Base-by-base conservation (phyloP, 2,888 invertebrate species). In the Agrenia bidenticulata region DNA sequence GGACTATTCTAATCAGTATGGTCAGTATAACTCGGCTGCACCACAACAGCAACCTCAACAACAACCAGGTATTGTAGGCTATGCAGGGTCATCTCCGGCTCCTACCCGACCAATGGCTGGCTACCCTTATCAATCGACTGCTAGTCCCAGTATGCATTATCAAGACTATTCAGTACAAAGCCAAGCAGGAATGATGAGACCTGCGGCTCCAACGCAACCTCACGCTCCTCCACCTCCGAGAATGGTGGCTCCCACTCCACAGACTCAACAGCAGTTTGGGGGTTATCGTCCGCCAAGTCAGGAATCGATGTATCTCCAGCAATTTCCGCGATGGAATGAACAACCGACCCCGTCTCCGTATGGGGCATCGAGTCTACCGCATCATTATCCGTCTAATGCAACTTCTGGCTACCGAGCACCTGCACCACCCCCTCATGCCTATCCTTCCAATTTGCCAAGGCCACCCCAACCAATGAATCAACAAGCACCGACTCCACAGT, bases 401-500 rank as follows among this genome's bases (percentile, higher is more conserved):
- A 68, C 74, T 11, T 66, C 69, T 17, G 66, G 66, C 13, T 75
- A 75, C 60, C 66, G 75, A 55, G 7, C 57, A 15, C 41, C 41
- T 15, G 41, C 2, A 2, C 39, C 39, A n/a, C 73, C 73, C 58
- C 73, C 75, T 50, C 73, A 73, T 64, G 73, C 71, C 66, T 74
- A 73, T 66, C 74, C 73, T 37, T 70, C 76, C 49, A 74, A 69
- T 61, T 60, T 76, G 13, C 72, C 74, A 9, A 56, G 74, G 57
- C 76, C 74, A 0, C 76, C 76, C 1, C 74, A 74, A 54, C 73
- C 68, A 11, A 54, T 61, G 26, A 69, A 66, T 7, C 69, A 51
- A 53, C 75, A 72, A 69, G 77, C 62, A 66, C 74, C 82, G 81
- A 79, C 82, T 81, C 74, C 83, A 81, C 80, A 80, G 72, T 80